These are phyloP conservation scores for Meda fulgida DNA, from an alignment of 2,797 vertebrate genomes.

Conservation along the genomic window DNA sequence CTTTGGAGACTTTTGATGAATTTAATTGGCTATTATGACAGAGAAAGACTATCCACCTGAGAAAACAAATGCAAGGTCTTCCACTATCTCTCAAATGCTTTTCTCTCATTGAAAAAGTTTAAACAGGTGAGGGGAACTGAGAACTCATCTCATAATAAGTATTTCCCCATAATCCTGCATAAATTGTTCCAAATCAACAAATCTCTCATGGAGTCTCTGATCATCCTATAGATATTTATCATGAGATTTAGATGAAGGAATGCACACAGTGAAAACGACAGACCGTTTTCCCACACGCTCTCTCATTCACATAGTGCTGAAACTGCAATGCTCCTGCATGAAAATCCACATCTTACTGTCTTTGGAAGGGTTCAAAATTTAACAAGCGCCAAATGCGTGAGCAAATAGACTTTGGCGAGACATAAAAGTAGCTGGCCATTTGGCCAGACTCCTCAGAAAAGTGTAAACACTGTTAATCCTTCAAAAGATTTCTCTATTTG, in stretches of 20 bases:
- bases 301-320: neutral
- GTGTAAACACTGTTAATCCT: neutral
- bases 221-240: constrained; percentile 11
- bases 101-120: neutral
- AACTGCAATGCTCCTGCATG: neutral
- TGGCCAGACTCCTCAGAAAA: neutral
- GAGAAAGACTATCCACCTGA: neutral
- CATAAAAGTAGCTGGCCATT: neutral
- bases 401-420: neutral
- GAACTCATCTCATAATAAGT: neutral
- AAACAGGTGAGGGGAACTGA: neutral
- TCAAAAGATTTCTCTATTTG: neutral
- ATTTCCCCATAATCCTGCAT: neutral
- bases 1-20: neutral
- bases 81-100: neutral
- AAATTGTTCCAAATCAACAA: constrained; percentile 8
- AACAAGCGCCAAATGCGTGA: neutral
- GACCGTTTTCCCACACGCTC: neutral
- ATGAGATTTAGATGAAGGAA: neutral
- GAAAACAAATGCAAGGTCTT: neutral
- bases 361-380: neutral
- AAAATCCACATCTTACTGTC: neutral
- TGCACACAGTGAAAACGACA: neutral
- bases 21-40: constrained; percentile 5
- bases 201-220: neutral